Conservation (phyloP, 23 tunicate genomes). For the Clavelina lepadiformis region DNA sequence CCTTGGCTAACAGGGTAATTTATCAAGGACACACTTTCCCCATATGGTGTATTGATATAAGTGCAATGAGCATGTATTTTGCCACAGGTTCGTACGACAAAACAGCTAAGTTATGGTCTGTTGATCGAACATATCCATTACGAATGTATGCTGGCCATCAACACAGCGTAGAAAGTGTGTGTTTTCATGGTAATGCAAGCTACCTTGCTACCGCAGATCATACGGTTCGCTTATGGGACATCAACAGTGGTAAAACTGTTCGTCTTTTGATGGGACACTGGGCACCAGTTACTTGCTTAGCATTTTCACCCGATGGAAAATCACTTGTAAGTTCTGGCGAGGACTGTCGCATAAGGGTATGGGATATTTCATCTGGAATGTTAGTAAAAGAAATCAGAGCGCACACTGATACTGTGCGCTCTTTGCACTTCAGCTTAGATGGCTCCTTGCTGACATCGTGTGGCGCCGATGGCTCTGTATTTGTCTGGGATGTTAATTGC, state of each 20-base stretch:
- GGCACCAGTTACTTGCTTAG: constrained; percentile 59
- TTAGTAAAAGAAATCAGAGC: constrained; percentile 66
- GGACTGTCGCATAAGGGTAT: constrained; percentile 60
- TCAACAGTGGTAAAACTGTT: constrained; percentile 70
- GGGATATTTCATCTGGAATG: constrained; percentile 77
- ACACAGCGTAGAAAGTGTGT: constrained; percentile 51
- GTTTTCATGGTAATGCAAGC: constrained; percentile 66
- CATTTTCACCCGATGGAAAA: constrained; percentile 74
- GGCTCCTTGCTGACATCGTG: constrained; percentile 69
- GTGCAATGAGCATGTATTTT: constrained; percentile 62
- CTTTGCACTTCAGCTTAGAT: constrained; percentile 63
- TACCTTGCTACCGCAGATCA: constrained; percentile 66
- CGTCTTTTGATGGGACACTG: constrained; percentile 80
- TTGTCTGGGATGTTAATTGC: constrained; percentile 32
- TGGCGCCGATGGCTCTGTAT: constrained; percentile 52
- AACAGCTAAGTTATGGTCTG: constrained; percentile 63
- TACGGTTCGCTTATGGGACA: constrained; percentile 75
- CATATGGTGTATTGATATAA: constrained; percentile 42
- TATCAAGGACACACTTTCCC: constrained; percentile 74
- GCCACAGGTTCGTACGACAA: constrained; percentile 71
- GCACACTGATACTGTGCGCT: constrained; percentile 66
- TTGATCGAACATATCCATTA: constrained; percentile 60
- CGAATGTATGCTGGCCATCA: constrained; percentile 80
- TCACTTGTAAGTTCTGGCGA: constrained; percentile 70
- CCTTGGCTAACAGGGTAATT: constrained; percentile 44